These are phyloP conservation scores for Clepsis dumicolana DNA, from an alignment of 2,888 invertebrate species.

Conservation along the genomic window DNA sequence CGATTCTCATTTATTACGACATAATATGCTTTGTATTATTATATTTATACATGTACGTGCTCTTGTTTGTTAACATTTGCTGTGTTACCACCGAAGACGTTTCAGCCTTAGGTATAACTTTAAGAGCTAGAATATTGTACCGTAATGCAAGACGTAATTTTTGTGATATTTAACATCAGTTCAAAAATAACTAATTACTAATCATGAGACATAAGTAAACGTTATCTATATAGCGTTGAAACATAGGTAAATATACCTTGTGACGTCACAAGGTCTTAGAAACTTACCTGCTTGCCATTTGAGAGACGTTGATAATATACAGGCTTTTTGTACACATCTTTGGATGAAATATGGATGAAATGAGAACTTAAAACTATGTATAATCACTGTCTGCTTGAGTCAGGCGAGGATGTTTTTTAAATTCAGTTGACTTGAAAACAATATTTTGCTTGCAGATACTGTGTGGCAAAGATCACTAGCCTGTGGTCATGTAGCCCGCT, in stretches of 20 bases:
- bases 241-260: neutral
- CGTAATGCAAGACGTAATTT: too few relatives aligned
- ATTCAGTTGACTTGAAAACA: too few relatives aligned
- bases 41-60: constrained; percentile 43
- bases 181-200: neutral
- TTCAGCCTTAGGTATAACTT: neutral
- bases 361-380: neutral
- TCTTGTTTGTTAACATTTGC: constrained; percentile 42
- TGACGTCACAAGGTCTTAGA: neutral
- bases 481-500: too few relatives aligned
- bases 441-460: too few relatives aligned
- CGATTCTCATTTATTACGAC: constrained; percentile 66
- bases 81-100: neutral
- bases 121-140: too few relatives aligned
- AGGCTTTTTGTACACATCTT: too few relatives aligned
- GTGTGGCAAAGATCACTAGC: too few relatives aligned
- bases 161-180: too few relatives aligned
- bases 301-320: neutral
- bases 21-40: constrained; percentile 61
- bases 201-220: neutral
- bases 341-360: too few relatives aligned
- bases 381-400: too few relatives aligned
- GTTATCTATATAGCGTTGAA: neutral
- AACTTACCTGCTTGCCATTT: neutral
- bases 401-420: too few relatives aligned